These are phyloP conservation scores for Furnarius figulus DNA, from an alignment of 2,113 vertebrate species.

Conservation along the genomic window DNA sequence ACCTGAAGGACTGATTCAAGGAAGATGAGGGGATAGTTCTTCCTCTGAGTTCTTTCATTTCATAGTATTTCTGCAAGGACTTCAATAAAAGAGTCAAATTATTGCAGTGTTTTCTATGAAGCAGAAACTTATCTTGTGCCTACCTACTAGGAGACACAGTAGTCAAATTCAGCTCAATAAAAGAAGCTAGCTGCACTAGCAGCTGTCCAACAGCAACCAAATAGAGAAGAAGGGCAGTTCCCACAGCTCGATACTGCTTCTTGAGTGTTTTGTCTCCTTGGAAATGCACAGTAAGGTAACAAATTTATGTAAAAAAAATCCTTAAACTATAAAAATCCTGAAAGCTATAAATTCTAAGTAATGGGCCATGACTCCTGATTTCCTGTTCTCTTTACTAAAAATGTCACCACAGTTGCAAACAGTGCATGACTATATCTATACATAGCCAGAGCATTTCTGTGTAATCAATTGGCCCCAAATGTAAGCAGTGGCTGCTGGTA, in stretches of 20 bases:
- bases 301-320: neutral
- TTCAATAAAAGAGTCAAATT: conserved; percentile 32
- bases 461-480: neutral
- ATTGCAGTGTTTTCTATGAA: conserved; percentile 3
- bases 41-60: conserved; percentile 1
- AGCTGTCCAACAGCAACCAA: neutral
- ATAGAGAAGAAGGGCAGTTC: neutral
- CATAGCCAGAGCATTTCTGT: neutral
- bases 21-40: neutral
- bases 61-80: neutral
- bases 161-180: conserved; percentile 18
- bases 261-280: neutral
- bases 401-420: neutral
- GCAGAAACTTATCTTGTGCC: neutral
- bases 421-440: neutral
- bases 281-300: neutral
- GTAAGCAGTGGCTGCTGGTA: neutral
- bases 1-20: neutral
- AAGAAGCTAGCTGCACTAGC: neutral
- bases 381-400: neutral
- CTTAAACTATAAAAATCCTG: neutral
- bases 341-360: neutral
- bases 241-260: neutral
- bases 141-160: neutral
- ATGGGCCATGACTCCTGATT: neutral